Base-by-base conservation (phyloP, 2,888 invertebrate species). In the Oxyteleia sp. region DNA sequence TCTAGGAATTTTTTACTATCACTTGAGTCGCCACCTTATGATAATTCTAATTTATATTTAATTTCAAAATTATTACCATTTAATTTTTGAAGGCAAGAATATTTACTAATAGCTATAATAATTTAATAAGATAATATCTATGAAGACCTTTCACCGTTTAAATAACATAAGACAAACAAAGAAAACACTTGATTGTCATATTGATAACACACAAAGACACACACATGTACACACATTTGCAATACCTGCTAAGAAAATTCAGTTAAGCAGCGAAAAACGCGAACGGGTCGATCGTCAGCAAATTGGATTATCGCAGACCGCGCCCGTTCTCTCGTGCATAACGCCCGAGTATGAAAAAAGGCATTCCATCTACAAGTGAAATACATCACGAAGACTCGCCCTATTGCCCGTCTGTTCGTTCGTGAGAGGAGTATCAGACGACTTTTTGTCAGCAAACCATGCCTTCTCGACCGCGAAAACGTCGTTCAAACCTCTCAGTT, bases 231-330 rank as follows among this genome's bases (percentile, higher is more conserved):
- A n/a, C n/a, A n/a, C n/a, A 18, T 38, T 20, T 41, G 20, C 8
- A 55, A 26, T 26, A 59, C 18, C 29, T 13, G 26, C 63, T 55
- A 32, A 71, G 78, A 63, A 63, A 63, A 78, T 63, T 69, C 38
- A 51, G 38, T 49, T 59, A 68, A 61, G 68, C 35, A 26, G 32
- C 23, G 64, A 66, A 71, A 72, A 80, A 80, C 72, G 64, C 59
- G 43, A 80, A 57, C 57, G 64, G 57, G 71, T 72, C 64, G 80
- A 80, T 80, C 66, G 66, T 57, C 41, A 57, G 71, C 43, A 79
- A 79, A 71, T 79, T 79, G 79, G 79, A 76, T 76, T 76, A 76
- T 59, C 76, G 59, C 41, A 45, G 57, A 68, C 76, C 66, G 66
- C 76, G 41, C 76, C 76, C 41, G 76, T 61, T 74, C 64, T 61